Evolutionary conservation across 2,888 invertebrate species (phyloP).

Genomic region (Caenorhabditis zanzibari): DNA sequence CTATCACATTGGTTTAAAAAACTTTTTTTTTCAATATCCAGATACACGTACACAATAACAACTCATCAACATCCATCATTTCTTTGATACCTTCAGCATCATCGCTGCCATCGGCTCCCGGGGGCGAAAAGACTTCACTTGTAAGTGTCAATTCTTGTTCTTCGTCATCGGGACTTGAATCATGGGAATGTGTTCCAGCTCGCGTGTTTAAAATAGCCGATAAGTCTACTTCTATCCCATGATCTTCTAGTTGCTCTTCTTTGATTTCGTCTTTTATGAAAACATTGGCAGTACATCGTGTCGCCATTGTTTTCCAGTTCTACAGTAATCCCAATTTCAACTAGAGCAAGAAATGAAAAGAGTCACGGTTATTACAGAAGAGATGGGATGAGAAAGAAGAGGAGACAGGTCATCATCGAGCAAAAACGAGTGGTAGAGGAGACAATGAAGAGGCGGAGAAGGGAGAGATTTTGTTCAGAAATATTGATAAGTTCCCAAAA

Average conservation of each 20-base stretch:
- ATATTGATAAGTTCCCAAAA: no score
- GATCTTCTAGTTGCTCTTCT: conserved; percentile 56
- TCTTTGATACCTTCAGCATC: conserved; percentile 48
- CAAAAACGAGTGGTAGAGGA: no score
- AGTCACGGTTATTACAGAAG: background rate
- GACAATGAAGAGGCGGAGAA: no score
- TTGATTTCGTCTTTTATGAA: conserved; percentile 61
- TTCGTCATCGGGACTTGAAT: conserved; percentile 57
- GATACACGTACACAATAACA: conserved; percentile 35
- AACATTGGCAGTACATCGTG: conserved; percentile 57
- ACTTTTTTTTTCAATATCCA: background rate
- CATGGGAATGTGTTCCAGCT: conserved; percentile 38
- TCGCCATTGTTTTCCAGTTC: conserved; percentile 27
- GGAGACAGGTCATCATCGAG: background rate
- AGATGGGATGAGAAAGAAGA: background rate
- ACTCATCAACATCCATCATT: conserved; percentile 39
- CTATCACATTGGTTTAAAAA: conserved; percentile 34
- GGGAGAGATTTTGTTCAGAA: no score
- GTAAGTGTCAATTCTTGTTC: conserved; percentile 41
- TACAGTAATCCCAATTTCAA: background rate
- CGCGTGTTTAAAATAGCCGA: conserved; percentile 23
- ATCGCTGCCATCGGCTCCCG: conserved; percentile 17
- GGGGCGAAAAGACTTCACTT: conserved; percentile 41
- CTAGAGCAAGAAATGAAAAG: background rate
- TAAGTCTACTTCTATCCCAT: conserved; percentile 18